These are phyloP conservation scores for Glyptemys insculpta DNA, from an alignment of 2,797 vertebrate species.

Conservation along the genomic window DNA sequence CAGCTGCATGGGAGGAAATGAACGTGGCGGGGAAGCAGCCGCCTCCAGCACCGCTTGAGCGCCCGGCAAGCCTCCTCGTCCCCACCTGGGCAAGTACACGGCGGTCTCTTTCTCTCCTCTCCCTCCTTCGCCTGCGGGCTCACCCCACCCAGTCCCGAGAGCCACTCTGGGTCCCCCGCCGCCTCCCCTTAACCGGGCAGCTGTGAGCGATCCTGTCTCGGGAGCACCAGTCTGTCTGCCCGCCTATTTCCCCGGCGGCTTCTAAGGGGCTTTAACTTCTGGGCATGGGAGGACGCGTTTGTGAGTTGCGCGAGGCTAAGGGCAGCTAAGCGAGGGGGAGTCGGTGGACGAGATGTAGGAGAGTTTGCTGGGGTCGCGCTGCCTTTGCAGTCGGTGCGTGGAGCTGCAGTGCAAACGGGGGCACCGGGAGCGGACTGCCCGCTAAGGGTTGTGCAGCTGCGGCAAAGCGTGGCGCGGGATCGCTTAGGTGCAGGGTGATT, in stretches of 20 bases:
- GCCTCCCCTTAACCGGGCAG: too few relatives aligned
- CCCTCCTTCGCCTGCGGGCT: not conserved
- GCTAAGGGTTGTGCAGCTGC: too few relatives aligned
- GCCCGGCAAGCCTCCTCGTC: slow-evolving; percentile 87
- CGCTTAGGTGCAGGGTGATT: not conserved
- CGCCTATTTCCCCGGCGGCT: not conserved
- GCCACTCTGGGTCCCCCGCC: not conserved
- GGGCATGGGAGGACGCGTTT: too few relatives aligned
- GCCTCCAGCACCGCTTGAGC: slow-evolving; percentile 84
- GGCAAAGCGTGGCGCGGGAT: not conserved
- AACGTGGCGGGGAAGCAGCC: slow-evolving; percentile 86
- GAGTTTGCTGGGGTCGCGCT: not conserved
- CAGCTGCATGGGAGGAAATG: slow-evolving; percentile 92
- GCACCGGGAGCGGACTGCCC: too few relatives aligned
- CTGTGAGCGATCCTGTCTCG: too few relatives aligned
- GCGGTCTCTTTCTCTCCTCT: not conserved
- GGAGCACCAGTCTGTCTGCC: too few relatives aligned
- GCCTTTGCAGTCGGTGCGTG: not conserved
- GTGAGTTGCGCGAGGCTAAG: not conserved
- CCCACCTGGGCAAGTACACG: slow-evolving; percentile 88
- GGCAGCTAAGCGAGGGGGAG: not conserved
- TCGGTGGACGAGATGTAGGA: not conserved
- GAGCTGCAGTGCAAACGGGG: not conserved
- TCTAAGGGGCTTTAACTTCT: not conserved
- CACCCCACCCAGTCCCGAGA: not conserved